Conservation (phyloP, 2,888 invertebrate species). For the Drosophila infuscata region DNA sequence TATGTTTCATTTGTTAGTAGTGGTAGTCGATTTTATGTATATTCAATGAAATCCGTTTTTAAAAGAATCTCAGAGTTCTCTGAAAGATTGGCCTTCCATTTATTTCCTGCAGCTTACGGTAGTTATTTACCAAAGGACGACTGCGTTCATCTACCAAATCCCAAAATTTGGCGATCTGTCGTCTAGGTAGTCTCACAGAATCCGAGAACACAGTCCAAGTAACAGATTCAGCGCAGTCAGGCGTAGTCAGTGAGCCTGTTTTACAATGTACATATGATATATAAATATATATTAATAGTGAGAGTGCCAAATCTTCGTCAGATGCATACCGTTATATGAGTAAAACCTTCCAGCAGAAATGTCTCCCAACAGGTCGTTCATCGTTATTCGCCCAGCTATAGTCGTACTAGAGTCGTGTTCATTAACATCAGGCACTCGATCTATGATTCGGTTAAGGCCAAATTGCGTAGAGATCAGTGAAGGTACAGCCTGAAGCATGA, state of each 20-base stretch:
- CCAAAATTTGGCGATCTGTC: slow-evolving; percentile 57
- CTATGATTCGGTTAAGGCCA: slow-evolving; percentile 65
- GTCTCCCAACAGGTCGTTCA: slow-evolving; percentile 68
- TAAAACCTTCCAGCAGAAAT: slow-evolving; percentile 68
- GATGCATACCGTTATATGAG: slow-evolving; percentile 70
- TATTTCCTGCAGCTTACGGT: slow-evolving; percentile 45
- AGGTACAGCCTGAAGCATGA: slow-evolving; percentile 86
- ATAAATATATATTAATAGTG: background rate
- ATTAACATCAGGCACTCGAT: slow-evolving; percentile 58
- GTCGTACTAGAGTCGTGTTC: slow-evolving; percentile 52
- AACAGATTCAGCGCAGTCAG: slow-evolving; percentile 89
- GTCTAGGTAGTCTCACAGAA: slow-evolving; percentile 83
- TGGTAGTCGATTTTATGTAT: background rate
- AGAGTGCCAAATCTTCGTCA: background rate
- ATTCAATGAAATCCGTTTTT: background rate
- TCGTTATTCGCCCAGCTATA: slow-evolving; percentile 49
- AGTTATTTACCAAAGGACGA: slow-evolving; percentile 50
- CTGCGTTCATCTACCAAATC: slow-evolving; percentile 44
- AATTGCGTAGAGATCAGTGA: slow-evolving; percentile 26
- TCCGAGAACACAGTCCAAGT: slow-evolving; percentile 89
- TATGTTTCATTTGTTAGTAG: background rate
- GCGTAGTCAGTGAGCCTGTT: slow-evolving; percentile 90
- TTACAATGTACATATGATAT: background rate
- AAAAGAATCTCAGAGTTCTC: slow-evolving; percentile 1
- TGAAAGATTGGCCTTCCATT: slow-evolving; percentile 51